Conservation (phyloP, 92 coral and sea anemone species). For the Hydrozoanthus gracilis region DNA sequence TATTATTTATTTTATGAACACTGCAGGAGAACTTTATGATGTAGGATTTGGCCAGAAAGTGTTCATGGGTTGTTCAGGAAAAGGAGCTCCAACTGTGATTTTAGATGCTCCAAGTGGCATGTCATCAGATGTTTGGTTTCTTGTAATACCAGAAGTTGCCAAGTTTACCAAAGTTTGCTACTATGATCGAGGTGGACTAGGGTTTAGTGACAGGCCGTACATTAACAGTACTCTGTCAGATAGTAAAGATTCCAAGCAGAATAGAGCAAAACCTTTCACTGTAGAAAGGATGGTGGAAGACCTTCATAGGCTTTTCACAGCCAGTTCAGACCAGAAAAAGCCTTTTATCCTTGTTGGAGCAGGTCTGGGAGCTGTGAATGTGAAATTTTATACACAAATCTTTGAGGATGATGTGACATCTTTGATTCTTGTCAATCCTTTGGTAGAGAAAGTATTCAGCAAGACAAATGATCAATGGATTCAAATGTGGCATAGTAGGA, state of each 20-base stretch:
- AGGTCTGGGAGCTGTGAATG: constrained; percentile 89
- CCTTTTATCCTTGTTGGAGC: constrained; percentile 92
- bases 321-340: constrained; percentile 69
- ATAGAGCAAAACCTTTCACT: constrained; percentile 76
- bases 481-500: constrained; percentile 71
- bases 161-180: constrained; percentile 82
- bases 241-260: constrained; percentile 43
- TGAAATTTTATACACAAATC: constrained; percentile 86
- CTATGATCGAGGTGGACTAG: constrained; percentile 94
- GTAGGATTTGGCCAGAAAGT: constrained; percentile 86
- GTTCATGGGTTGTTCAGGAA: constrained; percentile 89
- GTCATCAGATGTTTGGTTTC: constrained; percentile 90
- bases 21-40: constrained; percentile 79
- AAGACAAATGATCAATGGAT: constrained; percentile 62
- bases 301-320: constrained; percentile 77
- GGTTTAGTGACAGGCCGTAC: constrained; percentile 87
- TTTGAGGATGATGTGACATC: constrained; percentile 76
- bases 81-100: constrained; percentile 84
- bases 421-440: constrained; percentile 81
- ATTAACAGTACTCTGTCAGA: constrained; percentile 58
- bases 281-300: constrained; percentile 94
- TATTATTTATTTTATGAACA: background rate
- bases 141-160: constrained; percentile 72
- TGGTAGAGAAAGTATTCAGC: constrained; percentile 82
- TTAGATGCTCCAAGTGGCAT: constrained; percentile 91